Evolutionary conservation across 2,797 vertebrate species (phyloP).

Genomic region (Tapera naevia): DNA sequence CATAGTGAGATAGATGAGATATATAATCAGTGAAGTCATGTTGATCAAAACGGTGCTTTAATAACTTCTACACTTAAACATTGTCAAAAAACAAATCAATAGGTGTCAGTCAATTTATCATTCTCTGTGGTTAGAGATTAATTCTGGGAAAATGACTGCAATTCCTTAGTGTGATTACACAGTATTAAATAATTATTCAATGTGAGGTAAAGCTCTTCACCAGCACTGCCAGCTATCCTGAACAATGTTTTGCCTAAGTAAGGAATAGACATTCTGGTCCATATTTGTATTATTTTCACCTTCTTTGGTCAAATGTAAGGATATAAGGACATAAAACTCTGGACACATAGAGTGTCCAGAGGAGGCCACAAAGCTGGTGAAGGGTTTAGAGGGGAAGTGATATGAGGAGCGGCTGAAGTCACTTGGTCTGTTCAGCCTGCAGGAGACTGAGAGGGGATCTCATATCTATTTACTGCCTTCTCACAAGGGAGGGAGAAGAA

Average conservation of each 20-base stretch:
- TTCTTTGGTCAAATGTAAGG: background rate
- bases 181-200: background rate
- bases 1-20: background rate
- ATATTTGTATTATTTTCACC: background rate
- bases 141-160: background rate
- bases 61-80: conserved; percentile 4
- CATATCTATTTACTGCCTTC: too few relatives aligned
- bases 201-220: background rate
- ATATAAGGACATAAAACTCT: too few relatives aligned
- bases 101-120: background rate
- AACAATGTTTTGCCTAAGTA: background rate
- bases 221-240: background rate
- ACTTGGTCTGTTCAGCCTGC: too few relatives aligned
- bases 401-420: too few relatives aligned
- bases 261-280: background rate
- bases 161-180: background rate
- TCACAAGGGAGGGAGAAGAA: too few relatives aligned
- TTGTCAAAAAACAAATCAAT: conserved; percentile 22
- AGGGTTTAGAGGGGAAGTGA: too few relatives aligned
- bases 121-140: background rate
- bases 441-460: too few relatives aligned
- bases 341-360: too few relatives aligned
- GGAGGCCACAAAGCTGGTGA: too few relatives aligned
- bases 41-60: conserved; percentile 9
- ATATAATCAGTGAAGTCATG: background rate